Evolutionary conservation across 2,888 invertebrate genomes (phyloP).

Genomic region (Calameuta pallipes): DNA sequence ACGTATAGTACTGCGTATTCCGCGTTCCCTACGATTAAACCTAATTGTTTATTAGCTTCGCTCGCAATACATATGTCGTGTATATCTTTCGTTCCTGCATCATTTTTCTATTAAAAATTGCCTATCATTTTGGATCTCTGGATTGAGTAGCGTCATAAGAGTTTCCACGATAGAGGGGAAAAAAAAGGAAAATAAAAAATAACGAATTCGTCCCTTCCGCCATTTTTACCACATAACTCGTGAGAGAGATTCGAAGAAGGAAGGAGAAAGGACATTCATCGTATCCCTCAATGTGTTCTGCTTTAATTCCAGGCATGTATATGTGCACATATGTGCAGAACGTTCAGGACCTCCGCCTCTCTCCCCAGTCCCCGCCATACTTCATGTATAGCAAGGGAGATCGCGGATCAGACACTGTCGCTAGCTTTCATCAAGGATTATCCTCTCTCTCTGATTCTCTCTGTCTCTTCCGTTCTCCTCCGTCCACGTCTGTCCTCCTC

Average conservation of each 20-base stretch:
- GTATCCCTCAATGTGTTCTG: slow-evolving; percentile 31
- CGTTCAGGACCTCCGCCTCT: slow-evolving; percentile 12
- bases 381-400: slow-evolving; percentile 23
- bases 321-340: slow-evolving; percentile 26
- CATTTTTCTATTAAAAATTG: background rate
- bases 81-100: background rate
- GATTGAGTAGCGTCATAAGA: background rate
- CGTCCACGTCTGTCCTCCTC: background rate
- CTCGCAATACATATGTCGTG: background rate
- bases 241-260: background rate
- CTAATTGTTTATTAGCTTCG: slow-evolving; percentile 20
- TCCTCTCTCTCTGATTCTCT: slow-evolving; percentile 31
- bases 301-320: slow-evolving; percentile 29
- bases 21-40: slow-evolving; percentile 16
- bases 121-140: background rate
- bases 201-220: background rate
- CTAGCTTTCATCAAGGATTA: slow-evolving; percentile 45
- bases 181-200: no score
- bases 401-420: slow-evolving; percentile 43
- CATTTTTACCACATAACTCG: background rate
- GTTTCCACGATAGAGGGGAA: background rate
- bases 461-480: slow-evolving; percentile 6
- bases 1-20: background rate
- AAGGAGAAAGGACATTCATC: background rate
- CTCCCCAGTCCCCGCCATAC: background rate